Evolutionary conservation across 2,888 invertebrate species (phyloP), one percentile per base, ranked within the genome.

Genomic region (Microplitis deprimator): DNA sequence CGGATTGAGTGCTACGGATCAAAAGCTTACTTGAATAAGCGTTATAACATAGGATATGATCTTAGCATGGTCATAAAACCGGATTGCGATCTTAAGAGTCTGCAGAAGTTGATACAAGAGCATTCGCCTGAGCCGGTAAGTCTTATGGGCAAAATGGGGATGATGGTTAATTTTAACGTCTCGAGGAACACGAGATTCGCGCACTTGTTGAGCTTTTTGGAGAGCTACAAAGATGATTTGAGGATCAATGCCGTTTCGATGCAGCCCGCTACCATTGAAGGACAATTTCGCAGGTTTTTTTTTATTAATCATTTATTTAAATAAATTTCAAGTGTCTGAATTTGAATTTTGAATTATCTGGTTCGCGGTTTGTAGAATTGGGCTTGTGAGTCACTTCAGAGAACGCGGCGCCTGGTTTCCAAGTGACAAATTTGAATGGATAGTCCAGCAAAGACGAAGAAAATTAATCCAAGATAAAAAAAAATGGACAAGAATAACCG

Each of bases 121-220:
- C 73, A 64, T 73, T 81, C 80, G 6, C 41, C 81, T n/a, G 77
- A 78, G 13, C 77, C 69, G 10, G 79, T 83, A 17, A 81, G 74
- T 71, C 73, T 81, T 2, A 76, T 78, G 10, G 77, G 79, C 8
- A 79, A 60, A 17, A 80, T 81, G 77, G 83, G 83, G 10, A 62
- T 78, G 41, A 79, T 81, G 16, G 77, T 81, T 59, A 78, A 75
- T 79, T 83, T 81, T 38, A 79, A 83, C 38, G 60, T 83, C 13
- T 80, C 82, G 0, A 78, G 8, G 64, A 79, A 81, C 41, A 81
- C 84, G 6, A 82, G 82, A 75, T 83, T 84, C 62, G 80, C 85
- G 6, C 80, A 80, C 72, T 65, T 81, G 1, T 16, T 77, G 17
- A 68, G 68, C 38, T 62, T 73, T 69, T 74, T 83, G 65, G 78